Base-by-base conservation (phyloP, 2,113 vertebrate species). In the Micromys minutus region DNA sequence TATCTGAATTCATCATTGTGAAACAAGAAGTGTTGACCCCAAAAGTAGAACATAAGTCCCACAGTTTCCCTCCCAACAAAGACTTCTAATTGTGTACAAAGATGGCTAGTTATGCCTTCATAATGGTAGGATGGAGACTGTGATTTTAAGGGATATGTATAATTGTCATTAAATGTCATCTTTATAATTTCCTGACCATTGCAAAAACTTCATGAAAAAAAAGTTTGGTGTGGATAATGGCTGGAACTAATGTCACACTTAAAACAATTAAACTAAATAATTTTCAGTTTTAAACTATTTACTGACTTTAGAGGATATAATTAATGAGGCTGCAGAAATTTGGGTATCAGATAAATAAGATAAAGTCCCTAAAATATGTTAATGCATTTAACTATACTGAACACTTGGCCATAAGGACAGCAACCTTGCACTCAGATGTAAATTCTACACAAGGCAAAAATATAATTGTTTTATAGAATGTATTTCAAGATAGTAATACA, bases 61-160 rank as follows among this genome's bases (percentile, higher is more conserved):
- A 1, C 9, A 29, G 2, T 19, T 6, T 2, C 36, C 15, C 63
- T 7, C 5, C 0, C 12, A 52, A 5, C 31, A 29, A 77, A 61
- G 19, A 90, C 26, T 80, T 63, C 7, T 4, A 77, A 29, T 13
- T 69, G 24, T 88, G 15, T 5, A 12, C 29, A 87, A 79, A 74
- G 34, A 81, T 9, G 9, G 0, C 13, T 29, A 9, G 0, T 59
- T 76, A 13, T 39, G 31, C 16, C 26, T 31, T 71, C 50, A 69
- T 8, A 42, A 5, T 1, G 67, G 7, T 31, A n/a, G 1, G 6
- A 4, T 22, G 42, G 24, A 4, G 7, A 36, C 5, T 79, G 1
- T n/a, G 50, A 80, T 34, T 45, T 57, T 86, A 31, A 88, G 34
- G 50, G 45, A 65, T 5, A 34, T 65, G 52, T 71, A 0, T 1